A percentile compares a stretch with the other conserved stretches of the same genome.
These are phyloP conservation scores for Ptychochromis oligacanthus DNA, from an alignment of 2,113 vertebrate species.

Conservation along the genomic window DNA sequence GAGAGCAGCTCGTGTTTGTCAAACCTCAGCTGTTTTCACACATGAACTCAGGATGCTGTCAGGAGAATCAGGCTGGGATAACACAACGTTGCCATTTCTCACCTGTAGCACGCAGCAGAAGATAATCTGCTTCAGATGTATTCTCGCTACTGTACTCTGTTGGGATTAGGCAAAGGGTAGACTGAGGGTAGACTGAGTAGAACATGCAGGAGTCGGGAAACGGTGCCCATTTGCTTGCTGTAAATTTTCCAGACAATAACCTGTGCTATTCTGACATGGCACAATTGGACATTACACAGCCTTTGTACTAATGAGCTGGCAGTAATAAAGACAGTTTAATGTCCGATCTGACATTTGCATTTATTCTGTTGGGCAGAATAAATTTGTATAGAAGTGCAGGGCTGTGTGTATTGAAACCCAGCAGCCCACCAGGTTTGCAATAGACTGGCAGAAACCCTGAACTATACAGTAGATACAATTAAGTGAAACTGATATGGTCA, in stretches of 20 bases:
- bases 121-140: neutral
- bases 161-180: neutral
- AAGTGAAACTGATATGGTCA: neutral
- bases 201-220: neutral
- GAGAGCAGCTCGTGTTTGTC: slow-evolving; percentile 47
- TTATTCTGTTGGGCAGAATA: neutral
- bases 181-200: too few species aligned
- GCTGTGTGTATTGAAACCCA: neutral
- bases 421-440: neutral
- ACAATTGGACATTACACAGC: neutral
- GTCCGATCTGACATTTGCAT: neutral
- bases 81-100: neutral
- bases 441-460: neutral
- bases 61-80: neutral
- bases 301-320: neutral
- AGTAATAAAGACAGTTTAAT: neutral
- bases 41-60: neutral
- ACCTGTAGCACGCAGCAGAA: neutral
- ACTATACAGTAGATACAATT: neutral
- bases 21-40: neutral
- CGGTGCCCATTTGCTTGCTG: neutral
- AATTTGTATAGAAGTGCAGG: neutral
- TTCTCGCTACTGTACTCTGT: neutral
- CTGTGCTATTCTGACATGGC: neutral
- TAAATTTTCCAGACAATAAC: neutral